phyloP scores from a whole-genome alignment of 2,113 vertebrate genomes.

The Marcusenius ussheri region DNA sequence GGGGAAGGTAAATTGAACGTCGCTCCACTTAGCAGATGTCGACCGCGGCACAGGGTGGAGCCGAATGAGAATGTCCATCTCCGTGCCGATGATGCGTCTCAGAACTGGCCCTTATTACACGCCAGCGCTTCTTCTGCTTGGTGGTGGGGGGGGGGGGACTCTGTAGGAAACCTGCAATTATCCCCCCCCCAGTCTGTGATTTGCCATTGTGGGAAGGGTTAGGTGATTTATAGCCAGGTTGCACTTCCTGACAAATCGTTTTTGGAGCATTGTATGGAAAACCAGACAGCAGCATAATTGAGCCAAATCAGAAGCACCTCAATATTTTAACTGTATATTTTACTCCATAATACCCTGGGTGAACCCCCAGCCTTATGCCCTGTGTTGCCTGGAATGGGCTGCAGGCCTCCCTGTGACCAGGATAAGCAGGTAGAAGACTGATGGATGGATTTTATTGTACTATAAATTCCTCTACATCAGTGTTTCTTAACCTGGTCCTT shows the following conservation, averaged over 20 bases:
- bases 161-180: slow-evolving; percentile 11
- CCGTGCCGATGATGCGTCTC: slow-evolving; percentile 4
- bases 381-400: not conserved
- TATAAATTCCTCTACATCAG: not conserved
- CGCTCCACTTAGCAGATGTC: slow-evolving; percentile 52
- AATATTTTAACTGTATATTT: not conserved
- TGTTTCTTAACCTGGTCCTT: not conserved
- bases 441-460: not conserved
- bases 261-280: slow-evolving; percentile 5
- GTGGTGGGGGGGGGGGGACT: not conserved
- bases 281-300: not conserved
- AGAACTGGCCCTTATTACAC: slow-evolving; percentile 31
- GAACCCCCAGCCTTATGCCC: not conserved
- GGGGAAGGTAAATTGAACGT: slow-evolving; percentile 47
- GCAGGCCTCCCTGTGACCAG: not conserved
- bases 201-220: not conserved
- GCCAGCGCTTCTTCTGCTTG: not conserved
- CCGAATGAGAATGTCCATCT: slow-evolving; percentile 33
- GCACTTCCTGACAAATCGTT: slow-evolving; percentile 6
- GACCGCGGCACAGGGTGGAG: slow-evolving; percentile 3
- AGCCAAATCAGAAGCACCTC: not conserved
- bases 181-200: not conserved
- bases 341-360: not conserved
- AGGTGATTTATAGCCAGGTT: not conserved
- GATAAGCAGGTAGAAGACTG: not conserved